A percentile compares a stretch with the other conserved stretches of the same genome.
Conservation (phyloP, 2,888 invertebrate species). For the Strigamia crassipes region DNA sequence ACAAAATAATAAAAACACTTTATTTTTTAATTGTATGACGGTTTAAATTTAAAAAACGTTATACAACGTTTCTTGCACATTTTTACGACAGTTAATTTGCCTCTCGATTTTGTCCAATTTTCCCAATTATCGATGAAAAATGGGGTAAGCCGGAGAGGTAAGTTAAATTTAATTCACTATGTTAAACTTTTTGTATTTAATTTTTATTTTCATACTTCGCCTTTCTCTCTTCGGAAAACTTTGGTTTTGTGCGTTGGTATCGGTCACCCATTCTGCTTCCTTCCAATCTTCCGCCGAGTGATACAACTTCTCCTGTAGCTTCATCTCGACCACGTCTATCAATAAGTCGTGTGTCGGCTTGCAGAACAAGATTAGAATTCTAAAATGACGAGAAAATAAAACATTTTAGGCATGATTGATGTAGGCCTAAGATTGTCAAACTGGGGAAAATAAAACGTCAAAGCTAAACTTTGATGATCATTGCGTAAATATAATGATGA, state of each 20-base stretch:
- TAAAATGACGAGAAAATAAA: conserved; percentile 58
- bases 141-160: conserved; percentile 33
- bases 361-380: conserved; percentile 99
- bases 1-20: no score
- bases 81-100: neutral
- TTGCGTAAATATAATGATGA: neutral
- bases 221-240: conserved; percentile 90
- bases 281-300: conserved; percentile 85
- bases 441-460: neutral
- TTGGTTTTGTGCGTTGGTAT: conserved; percentile 88
- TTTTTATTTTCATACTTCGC: conserved; percentile 68
- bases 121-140: neutral
- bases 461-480: neutral
- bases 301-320: conserved; percentile 97
- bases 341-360: conserved; percentile 97
- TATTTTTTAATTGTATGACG: neutral
- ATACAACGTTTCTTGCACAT: neutral
- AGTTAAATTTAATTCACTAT: conserved; percentile 32
- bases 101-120: conserved; percentile 6
- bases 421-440: neutral
- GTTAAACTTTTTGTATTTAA: neutral
- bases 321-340: conserved; percentile 97
- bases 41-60: conserved; percentile 26
- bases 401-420: neutral
- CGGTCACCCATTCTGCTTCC: conserved; percentile 97